Evolutionary conservation across 2,888 invertebrate genomes (phyloP), one percentile per base, ranked within the genome.

Genomic region (Zaprionus bogoriensis): DNA sequence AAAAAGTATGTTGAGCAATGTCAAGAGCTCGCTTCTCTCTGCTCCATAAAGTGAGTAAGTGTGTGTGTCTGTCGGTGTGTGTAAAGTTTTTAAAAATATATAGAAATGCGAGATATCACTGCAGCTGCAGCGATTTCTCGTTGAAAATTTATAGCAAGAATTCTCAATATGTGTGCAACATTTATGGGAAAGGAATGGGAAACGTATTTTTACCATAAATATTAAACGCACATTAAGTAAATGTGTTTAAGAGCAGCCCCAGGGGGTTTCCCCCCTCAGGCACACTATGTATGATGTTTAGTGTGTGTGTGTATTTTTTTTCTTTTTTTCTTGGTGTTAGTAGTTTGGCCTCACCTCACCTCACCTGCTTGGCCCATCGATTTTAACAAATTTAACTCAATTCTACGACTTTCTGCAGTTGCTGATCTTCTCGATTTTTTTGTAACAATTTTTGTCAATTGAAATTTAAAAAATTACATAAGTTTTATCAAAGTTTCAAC

Each of bases 1-100:
- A 54, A 77, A 72, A 48, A 48, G 62, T 32, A 44, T 59, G 59
- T 79, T 79, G 85, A 84, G 85, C 79, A 72, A 80, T 69, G 77
- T 79, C 83, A 66, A 75, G 69, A 66, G 66, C 61, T 68, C 19
- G 32, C 58, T 67, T 68, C 19, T 38, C 58, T 67, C 42, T 74
- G 60, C 61, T 67, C 61, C 44, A 20, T 41, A 22, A 41, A 55
- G 59, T 73, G 44, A 54, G 19, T 51, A 22, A 25, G 36, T 59
- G 36, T 60, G 12, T 25, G 36, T 36, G 41, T 54, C 23, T 42
- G 17, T 12, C 32, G 14, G 30, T 32, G 7, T 38, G 48, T 53
- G 48, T 61, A 54, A 67, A 57, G 36, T 66, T 17, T 14, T 32
- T 12, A 32, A 32, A 32, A 54, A 47, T 45, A 36, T 53, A 36